These are phyloP conservation scores for Phrynosoma blainvillii DNA, from an alignment of 2,113 vertebrate species.

Conservation along the genomic window DNA sequence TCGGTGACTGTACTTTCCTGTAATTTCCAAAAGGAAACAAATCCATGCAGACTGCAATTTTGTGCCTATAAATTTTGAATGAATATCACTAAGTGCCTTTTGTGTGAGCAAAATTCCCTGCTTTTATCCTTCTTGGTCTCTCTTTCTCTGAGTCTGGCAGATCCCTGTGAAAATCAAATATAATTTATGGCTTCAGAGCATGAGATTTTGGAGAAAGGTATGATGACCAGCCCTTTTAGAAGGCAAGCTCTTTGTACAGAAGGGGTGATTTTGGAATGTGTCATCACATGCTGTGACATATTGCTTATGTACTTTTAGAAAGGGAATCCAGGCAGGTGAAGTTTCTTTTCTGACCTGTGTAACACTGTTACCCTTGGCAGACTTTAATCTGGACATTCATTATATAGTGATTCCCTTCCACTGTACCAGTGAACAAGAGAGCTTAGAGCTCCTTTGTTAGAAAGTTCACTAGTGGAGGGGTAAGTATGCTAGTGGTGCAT, in stretches of 20 bases:
- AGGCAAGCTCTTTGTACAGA: constrained; percentile 14
- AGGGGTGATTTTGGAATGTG: constrained; percentile 13
- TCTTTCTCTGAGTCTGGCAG: constrained; percentile 31
- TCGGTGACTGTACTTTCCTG: constrained; percentile 71
- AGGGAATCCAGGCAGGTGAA: not conserved
- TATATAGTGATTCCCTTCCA: not conserved
- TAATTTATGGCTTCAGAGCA: constrained; percentile 6
- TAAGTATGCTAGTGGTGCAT: too few relatives aligned
- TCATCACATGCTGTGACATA: not conserved
- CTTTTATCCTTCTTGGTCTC: constrained; percentile 39
- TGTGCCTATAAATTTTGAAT: constrained; percentile 72
- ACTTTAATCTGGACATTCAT: not conserved
- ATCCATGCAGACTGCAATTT: constrained; percentile 71
- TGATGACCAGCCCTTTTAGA: not conserved
- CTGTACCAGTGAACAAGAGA: too few relatives aligned
- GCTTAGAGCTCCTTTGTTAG: not conserved
- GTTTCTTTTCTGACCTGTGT: not conserved
- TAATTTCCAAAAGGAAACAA: constrained; percentile 76
- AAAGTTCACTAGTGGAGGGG: too few relatives aligned
- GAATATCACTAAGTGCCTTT: constrained; percentile 57
- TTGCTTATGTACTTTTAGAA: not conserved
- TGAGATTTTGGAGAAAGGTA: not conserved
- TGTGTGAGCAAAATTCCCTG: constrained; percentile 35
- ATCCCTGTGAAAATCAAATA: constrained; percentile 36
- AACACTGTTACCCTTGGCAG: not conserved